These are phyloP conservation scores for Carcinoscorpius rotundicauda DNA, from an alignment of 1,140 invertebrate genomes.

Conservation along the genomic window DNA sequence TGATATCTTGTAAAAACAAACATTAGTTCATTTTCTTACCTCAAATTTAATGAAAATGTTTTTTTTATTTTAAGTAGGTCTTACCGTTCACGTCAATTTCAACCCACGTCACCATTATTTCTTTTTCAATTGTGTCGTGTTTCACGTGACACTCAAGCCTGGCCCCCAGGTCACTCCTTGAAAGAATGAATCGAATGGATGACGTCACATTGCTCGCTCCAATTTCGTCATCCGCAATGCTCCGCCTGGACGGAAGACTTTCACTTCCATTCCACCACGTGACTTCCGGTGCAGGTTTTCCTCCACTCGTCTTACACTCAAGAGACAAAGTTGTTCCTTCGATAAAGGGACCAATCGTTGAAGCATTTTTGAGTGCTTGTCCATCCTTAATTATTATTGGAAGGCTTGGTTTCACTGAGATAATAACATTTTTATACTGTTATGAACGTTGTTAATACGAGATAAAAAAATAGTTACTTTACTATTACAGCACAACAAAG, in stretches of 20 bases:
- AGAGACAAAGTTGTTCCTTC: slow-evolving; percentile 24
- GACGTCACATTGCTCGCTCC: slow-evolving; percentile 18
- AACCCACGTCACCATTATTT: slow-evolving; percentile 48
- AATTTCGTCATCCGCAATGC: slow-evolving; percentile 8
- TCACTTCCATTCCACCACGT: slow-evolving; percentile 23
- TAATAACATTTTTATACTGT: not conserved
- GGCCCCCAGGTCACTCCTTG: slow-evolving; percentile 58
- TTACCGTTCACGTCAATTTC: slow-evolving; percentile 70
- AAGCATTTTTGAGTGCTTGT: slow-evolving; percentile 6
- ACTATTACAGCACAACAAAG: too few relatives aligned
- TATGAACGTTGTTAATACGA: too few relatives aligned
- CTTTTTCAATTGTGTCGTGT: slow-evolving; percentile 30
- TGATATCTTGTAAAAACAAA: too few relatives aligned
- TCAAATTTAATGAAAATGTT: too few relatives aligned
- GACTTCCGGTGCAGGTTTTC: slow-evolving; percentile 23
- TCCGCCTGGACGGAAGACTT: slow-evolving; percentile 17
- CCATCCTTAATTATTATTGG: slow-evolving; percentile 22
- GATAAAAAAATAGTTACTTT: too few relatives aligned
- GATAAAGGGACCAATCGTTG: slow-evolving; percentile 22
- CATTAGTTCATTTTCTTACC: too few relatives aligned
- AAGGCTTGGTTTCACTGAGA: slow-evolving; percentile 21
- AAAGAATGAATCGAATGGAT: slow-evolving; percentile 22
- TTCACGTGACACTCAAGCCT: slow-evolving; percentile 50
- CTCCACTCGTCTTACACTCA: slow-evolving; percentile 24
- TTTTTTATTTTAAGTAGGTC: slow-evolving; percentile 20